Evolutionary conservation across 2,888 invertebrate genomes (phyloP).

Genomic region (Thelaira solivaga): DNA sequence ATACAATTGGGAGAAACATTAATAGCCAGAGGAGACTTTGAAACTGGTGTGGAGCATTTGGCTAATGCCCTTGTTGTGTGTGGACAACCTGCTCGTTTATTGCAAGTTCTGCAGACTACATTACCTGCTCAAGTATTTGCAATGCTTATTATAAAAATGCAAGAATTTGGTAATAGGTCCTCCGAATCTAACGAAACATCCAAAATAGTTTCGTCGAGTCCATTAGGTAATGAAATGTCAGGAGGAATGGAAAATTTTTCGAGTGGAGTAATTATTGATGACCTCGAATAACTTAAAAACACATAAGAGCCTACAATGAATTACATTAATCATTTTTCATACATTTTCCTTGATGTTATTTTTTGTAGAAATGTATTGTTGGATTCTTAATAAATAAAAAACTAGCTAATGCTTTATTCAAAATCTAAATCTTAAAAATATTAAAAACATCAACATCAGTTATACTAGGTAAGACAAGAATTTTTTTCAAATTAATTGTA

Average conservation of each 20-base stretch:
- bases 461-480: too few relatives aligned
- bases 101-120: slow-evolving; percentile 88
- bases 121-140: slow-evolving; percentile 97
- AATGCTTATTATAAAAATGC: slow-evolving; percentile 86
- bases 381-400: too few relatives aligned
- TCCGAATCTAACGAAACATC: slow-evolving; percentile 70
- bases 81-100: slow-evolving; percentile 82
- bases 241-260: slow-evolving; percentile 67
- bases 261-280: slow-evolving; percentile 70
- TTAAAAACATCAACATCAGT: too few relatives aligned
- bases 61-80: slow-evolving; percentile 98
- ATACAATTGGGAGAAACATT: slow-evolving; percentile 96
- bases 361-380: slow-evolving; percentile 34
- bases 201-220: slow-evolving; percentile 65
- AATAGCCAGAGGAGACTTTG: slow-evolving; percentile 89
- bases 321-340: not conserved
- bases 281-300: slow-evolving; percentile 71
- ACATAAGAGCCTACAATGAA: not conserved
- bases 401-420: too few relatives aligned
- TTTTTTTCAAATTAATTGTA: too few relatives aligned
- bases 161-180: slow-evolving; percentile 74
- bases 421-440: too few relatives aligned
- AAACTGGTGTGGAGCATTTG: slow-evolving; percentile 95
- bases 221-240: slow-evolving; percentile 65
- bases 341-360: not conserved